These are phyloP conservation scores for Diabrotica balteata DNA, from an alignment of 2,888 invertebrate species.

Conservation along the genomic window DNA sequence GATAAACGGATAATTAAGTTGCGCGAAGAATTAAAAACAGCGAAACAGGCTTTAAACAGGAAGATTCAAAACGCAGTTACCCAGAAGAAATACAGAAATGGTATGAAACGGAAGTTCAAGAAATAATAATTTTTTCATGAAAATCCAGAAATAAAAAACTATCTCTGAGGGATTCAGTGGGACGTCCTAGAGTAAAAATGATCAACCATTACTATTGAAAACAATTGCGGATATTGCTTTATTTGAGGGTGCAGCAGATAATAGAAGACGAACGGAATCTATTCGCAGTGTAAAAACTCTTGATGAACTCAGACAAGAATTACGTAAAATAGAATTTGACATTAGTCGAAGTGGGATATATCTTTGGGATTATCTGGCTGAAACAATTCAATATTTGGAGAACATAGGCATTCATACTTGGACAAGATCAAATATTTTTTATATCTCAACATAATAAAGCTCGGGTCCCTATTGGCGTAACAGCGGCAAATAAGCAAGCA, in stretches of 20 bases:
- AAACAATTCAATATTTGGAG: too few species aligned
- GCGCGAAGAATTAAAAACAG: constrained; percentile 29
- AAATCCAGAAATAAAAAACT: constrained; percentile 1
- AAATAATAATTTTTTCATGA: background rate
- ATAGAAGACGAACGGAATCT: constrained; percentile 1
- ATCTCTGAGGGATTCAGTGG: constrained; percentile 1
- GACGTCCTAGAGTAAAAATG: background rate
- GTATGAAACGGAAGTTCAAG: background rate
- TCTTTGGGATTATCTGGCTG: too few species aligned
- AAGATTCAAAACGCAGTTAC: constrained; percentile 29
- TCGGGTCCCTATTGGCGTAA: background rate
- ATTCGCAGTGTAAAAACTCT: background rate
- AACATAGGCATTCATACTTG: too few species aligned
- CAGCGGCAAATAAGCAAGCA: background rate
- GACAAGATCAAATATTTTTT: background rate
- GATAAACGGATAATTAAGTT: constrained; percentile 26
- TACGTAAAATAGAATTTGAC: too few species aligned
- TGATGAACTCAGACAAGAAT: too few species aligned
- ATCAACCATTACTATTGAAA: background rate
- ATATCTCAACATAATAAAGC: constrained; percentile 14
- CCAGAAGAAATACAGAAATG: constrained; percentile 17
- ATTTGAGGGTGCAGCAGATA: constrained; percentile 1
- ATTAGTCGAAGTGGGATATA: too few species aligned
- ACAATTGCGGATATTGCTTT: background rate
- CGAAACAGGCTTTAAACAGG: constrained; percentile 30